Evolutionary conservation across 2,797 vertebrate species (phyloP).

Genomic region (Clarias pachynema): DNA sequence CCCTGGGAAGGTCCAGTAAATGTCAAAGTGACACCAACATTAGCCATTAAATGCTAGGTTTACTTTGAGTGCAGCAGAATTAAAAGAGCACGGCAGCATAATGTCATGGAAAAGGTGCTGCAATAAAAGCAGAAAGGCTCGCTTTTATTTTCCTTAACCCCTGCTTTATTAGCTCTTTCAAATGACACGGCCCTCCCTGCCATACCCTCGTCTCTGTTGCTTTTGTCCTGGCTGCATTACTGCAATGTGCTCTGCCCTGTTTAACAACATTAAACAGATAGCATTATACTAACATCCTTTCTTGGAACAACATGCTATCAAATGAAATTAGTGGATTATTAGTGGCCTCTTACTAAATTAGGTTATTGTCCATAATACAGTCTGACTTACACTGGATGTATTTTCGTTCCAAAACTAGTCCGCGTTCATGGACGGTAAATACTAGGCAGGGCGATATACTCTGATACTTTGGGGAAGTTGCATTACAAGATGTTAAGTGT

Average conservation of each 20-base stretch:
- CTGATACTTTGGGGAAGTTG: neutral
- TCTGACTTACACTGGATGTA: slow-evolving; percentile 48
- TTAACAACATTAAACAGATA: slow-evolving; percentile 56
- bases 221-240: slow-evolving; percentile 37
- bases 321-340: slow-evolving; percentile 69
- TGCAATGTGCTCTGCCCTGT: slow-evolving; percentile 33
- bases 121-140: slow-evolving; percentile 50
- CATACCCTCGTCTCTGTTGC: slow-evolving; percentile 15
- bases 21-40: slow-evolving; percentile 56
- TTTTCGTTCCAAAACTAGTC: slow-evolving; percentile 35
- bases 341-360: slow-evolving; percentile 55
- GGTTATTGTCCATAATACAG: slow-evolving; percentile 64
- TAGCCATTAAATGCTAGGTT: slow-evolving; percentile 54
- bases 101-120: slow-evolving; percentile 46
- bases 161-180: slow-evolving; percentile 38
- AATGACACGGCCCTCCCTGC: slow-evolving; percentile 41
- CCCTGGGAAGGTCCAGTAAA: slow-evolving; percentile 54
- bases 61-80: slow-evolving; percentile 51
- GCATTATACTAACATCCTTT: slow-evolving; percentile 64
- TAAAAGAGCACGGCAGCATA: slow-evolving; percentile 45
- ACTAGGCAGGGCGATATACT: neutral
- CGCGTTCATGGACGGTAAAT: neutral
- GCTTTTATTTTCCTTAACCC: slow-evolving; percentile 44
- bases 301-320: slow-evolving; percentile 63
- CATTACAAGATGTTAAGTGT: neutral